phyloP scores from a whole-genome alignment of 2,888 invertebrate genomes.

The Zhengitettix transpicula region DNA sequence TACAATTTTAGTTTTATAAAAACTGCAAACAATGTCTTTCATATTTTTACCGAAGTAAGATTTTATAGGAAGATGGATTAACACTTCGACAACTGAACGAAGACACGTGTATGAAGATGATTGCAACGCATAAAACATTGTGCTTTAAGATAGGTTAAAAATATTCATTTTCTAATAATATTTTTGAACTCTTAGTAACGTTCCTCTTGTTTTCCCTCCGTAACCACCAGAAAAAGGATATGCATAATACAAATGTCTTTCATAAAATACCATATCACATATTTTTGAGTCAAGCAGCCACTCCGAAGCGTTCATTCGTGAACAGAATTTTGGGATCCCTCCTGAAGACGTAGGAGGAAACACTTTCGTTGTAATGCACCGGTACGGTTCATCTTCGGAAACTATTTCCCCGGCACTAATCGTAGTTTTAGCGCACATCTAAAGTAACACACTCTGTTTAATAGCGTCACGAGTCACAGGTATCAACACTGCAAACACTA shows the following conservation, averaged over 20 bases:
- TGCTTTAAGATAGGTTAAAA: neutral
- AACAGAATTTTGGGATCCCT: too few species aligned
- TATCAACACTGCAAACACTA: neutral
- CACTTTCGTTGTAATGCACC: too few species aligned
- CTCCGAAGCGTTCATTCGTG: neutral
- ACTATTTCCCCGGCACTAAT: too few species aligned
- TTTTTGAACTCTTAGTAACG: neutral
- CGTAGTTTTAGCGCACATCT: too few species aligned
- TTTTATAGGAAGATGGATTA: neutral
- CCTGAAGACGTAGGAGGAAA: too few species aligned
- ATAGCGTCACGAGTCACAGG: slow-evolving; percentile 12
- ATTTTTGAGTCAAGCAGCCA: neutral
- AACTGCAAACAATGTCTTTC: neutral
- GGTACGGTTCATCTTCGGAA: too few species aligned
- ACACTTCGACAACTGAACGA: neutral
- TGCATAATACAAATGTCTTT: neutral
- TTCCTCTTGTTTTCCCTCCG: neutral
- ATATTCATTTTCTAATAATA: neutral
- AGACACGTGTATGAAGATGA: neutral
- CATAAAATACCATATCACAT: neutral
- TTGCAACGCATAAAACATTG: neutral
- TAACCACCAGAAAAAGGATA: neutral
- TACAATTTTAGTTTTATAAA: neutral
- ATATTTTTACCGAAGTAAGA: neutral
- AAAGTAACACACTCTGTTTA: too few species aligned